phyloP scores from a whole-genome alignment of 2,888 invertebrate species.

The Monopis laevigella region DNA sequence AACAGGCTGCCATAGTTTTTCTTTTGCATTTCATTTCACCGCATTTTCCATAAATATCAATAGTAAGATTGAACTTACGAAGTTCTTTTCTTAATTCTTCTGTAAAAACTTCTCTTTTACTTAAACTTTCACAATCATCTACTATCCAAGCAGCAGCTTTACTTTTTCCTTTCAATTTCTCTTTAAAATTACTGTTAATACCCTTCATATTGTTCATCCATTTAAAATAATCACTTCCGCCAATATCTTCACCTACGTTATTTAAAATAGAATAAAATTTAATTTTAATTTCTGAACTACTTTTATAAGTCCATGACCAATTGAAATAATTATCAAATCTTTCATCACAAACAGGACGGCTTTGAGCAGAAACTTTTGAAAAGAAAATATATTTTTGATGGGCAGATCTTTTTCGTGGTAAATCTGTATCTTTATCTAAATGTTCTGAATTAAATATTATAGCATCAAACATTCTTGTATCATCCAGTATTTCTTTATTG shows the following conservation, averaged over 20 bases:
- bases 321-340: conserved; percentile 47
- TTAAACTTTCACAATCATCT: conserved; percentile 36
- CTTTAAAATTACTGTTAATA: conserved; percentile 23
- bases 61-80: conserved; percentile 33
- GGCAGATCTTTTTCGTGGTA: conserved; percentile 29
- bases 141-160: conserved; percentile 43
- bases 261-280: background rate
- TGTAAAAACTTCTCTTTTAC: conserved; percentile 36
- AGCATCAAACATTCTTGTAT: conserved; percentile 38
- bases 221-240: background rate
- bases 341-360: conserved; percentile 36
- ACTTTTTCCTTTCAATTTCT: conserved; percentile 30
- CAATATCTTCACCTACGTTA: background rate
- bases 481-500: conserved; percentile 28
- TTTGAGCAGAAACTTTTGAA: conserved; percentile 37
- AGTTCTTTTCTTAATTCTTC: conserved; percentile 50
- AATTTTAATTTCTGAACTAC: conserved; percentile 22
- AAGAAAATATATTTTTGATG: conserved; percentile 45
- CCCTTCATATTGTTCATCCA: conserved; percentile 31
- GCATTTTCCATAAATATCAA: conserved; percentile 66
- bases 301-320: conserved; percentile 53
- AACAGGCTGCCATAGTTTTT: conserved; percentile 35
- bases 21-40: conserved; percentile 38
- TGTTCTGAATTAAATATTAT: conserved; percentile 35
- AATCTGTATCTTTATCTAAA: conserved; percentile 20